Conservation (phyloP, 2,113 vertebrate species). For the Tetrax tetrax region DNA sequence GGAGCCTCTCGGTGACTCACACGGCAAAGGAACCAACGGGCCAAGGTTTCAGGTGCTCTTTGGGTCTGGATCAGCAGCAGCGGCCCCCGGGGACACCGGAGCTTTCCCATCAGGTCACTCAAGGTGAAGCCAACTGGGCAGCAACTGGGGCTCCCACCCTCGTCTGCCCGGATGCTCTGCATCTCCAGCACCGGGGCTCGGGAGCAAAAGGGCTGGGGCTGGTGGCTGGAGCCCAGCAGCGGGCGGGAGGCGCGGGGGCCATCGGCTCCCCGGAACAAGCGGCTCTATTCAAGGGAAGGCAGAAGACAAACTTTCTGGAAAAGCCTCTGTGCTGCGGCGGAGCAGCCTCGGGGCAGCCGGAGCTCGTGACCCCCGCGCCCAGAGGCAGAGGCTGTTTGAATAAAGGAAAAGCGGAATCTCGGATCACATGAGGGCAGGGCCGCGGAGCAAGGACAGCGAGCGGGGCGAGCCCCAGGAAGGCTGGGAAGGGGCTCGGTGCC, state of each 20-base stretch:
- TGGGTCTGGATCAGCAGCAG: not conserved
- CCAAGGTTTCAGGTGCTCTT: not conserved
- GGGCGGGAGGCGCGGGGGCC: accelerated
- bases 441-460: not conserved
- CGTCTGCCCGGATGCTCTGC: accelerated
- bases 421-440: constrained; percentile 7
- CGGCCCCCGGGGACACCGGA: accelerated
- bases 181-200: accelerated
- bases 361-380: not conserved
- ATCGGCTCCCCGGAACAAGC: not conserved
- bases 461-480: accelerated
- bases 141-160: not conserved
- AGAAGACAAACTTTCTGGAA: not conserved
- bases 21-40: accelerated
- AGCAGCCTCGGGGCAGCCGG: constrained; percentile 5
- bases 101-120: not conserved
- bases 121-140: not conserved
- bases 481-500: accelerated
- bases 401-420: accelerated
- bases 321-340: not conserved
- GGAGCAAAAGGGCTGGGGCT: not conserved
- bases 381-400: not conserved
- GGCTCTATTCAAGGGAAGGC: not conserved
- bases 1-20: not conserved
- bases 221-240: not conserved